Base-by-base conservation (phyloP, 2,113 vertebrate species). In the Muscicapa adusta region DNA sequence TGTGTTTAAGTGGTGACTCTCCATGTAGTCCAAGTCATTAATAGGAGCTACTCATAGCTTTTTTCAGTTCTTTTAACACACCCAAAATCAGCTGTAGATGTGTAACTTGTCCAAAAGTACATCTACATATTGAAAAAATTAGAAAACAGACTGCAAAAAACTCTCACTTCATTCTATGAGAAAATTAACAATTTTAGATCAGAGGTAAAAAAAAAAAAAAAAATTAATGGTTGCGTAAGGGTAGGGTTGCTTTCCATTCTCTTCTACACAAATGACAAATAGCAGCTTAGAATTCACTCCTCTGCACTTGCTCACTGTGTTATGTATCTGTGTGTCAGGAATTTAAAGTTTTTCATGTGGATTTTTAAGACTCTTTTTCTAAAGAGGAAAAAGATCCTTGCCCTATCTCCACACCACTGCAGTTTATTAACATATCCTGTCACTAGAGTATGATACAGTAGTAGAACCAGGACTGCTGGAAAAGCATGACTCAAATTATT, bases 401-500 rank as follows among this genome's bases (percentile, higher is more conserved):
- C 16, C 18, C 24, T 40, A 60, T 26, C 17, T 79, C 61, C 36
- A 53, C 9, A 70, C 6, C 24, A 18, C 6, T 15, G 18, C 43
- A 58, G 8, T 1, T 0, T 26, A 53, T 16, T 8, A 76, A 63
- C 43, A 85, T 56, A 58, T n/a, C 9, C 5, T 2, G 51, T 18
- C 47, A 40, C 34, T 8, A 31, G 43, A 57, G 22, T 19, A 71
- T 4, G n/a, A 60, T 26, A 34, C 29, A 62, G 76, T 0, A 22
- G 54, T 33, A 94, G 58, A 72, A 67, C 56, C 38, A 50, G 67
- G 56, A 66, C 10, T 60, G 26, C 3, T 63, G 48, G 43, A 87
- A 95, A 91, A 86, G 38, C 34, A 56, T 19, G 58, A 68, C 38
- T 74, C 75, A 65, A 75, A 53, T 80, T 62, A 91, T 92, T 91